Base-by-base conservation (phyloP, 2,113 vertebrate genomes). In the Protobothrops flavoviridis region DNA sequence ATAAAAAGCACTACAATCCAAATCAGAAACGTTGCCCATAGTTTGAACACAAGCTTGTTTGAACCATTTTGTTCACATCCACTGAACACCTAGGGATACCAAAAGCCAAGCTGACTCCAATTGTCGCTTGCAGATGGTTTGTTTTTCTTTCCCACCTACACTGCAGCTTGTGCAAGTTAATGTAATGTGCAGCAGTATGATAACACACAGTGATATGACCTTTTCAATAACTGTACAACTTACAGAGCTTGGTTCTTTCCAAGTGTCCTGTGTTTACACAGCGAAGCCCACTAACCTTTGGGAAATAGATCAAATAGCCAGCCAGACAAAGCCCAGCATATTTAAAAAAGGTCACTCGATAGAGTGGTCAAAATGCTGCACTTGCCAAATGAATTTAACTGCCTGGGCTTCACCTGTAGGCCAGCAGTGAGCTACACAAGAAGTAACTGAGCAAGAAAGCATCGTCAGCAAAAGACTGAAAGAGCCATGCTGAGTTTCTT, bases 381-480 rank as follows among this genome's bases (percentile, higher is more conserved):
- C 87, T 52, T 0, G 4, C 59, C 17, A 69, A 43, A 89, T 21
- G 8, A 11, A 4, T 15, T 9, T 1, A 69, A 13, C 1, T 8
- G 87, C 53, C 0, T 0, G 2, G 39, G 29, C 43, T 55, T 24
- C 61, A 81, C 23, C 0, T 0, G 33, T 81, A 39, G 74, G 0
- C 45, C 57, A 20, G 50, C 50, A 0, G 9, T 1, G 9, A 61
- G 64, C 11, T 6, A 1, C 87, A 1, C 6, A 1, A 64, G 17
- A 21, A 61, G 0, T 3, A 3, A 23, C 0, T 4, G 8, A 56
- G 1, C 45, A 0, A 0, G 0, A 23, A 61, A 50, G 2, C 24
- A 50, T 59, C 0, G 3, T 0, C 52, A 88, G 61, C 13, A 56
- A n/a, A 29, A 21, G 0, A 2, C 15, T 0, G 0, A 0, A 59